Conservation (phyloP, 2,797 vertebrate species). For the Crocodylus rhombifer region DNA sequence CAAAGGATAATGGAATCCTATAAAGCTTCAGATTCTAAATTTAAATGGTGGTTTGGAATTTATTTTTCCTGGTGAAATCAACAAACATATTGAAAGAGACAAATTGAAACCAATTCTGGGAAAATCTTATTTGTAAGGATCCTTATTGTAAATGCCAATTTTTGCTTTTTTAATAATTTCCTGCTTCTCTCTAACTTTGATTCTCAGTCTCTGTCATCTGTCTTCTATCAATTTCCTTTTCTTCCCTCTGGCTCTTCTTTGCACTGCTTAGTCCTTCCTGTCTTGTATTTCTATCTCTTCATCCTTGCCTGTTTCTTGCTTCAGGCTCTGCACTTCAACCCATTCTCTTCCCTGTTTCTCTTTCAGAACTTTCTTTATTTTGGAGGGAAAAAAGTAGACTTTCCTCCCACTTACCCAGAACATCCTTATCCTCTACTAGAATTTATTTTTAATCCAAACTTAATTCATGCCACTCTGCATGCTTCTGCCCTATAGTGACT, state of each 20-base stretch:
- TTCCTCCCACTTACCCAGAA: not conserved
- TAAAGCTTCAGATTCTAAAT: not conserved
- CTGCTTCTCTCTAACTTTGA: not conserved
- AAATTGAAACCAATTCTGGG: not conserved
- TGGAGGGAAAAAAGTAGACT: not conserved
- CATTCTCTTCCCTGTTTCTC: not conserved
- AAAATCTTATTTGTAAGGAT: not conserved
- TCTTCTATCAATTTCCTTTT: constrained; percentile 31
- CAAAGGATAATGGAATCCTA: not conserved
- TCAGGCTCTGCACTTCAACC: not conserved
- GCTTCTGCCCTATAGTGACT: not conserved
- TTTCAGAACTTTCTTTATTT: not conserved
- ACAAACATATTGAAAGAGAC: not conserved
- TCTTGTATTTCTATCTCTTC: not conserved
- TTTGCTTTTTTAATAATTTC: constrained; percentile 5
- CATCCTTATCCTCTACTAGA: not conserved
- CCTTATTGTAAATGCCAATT: not conserved
- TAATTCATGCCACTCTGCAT: not conserved
- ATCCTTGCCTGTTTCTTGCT: not conserved
- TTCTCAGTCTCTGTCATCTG: constrained; percentile 24
- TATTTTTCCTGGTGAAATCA: not conserved
- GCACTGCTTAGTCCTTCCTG: not conserved
- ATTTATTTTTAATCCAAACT: not conserved
- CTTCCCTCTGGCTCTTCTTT: constrained; percentile 31
- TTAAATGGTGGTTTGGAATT: not conserved